Base-by-base conservation (phyloP, 2,888 invertebrate genomes). In the Brenthis hecate region DNA sequence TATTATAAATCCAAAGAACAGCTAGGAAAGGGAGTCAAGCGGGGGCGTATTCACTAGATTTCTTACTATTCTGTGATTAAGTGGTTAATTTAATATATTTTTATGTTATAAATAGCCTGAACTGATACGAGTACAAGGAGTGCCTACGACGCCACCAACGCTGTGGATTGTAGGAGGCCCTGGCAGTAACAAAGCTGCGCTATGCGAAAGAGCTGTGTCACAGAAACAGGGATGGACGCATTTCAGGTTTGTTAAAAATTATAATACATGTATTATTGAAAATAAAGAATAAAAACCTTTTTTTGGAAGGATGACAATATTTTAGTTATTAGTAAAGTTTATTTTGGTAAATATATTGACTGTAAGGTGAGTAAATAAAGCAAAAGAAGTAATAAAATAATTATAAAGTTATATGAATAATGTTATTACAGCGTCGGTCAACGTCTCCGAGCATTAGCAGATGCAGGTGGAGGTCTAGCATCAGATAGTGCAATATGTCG, bases 161-260 rank as follows among this genome's bases (percentile, higher is more conserved):
- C 85, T 95, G 71, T 95, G 94, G 94, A 94, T 96, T 8, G 95
- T 96, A 55, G 97, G 98, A 13, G 98, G 98, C 0, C 98, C 98
- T 0, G 98, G 98, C 65, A 98, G 97, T 83, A 98, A 98, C 84
- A 98, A 98, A 85, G 96, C 96, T 1, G 91, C 94, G 0, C 90
- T 98, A 48, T 98, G 98, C 85, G 93, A 95, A 68, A 95, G 95
- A 74, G 96, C 96, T 0, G 94, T 95, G 3, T 89, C 94, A 0
- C 94, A 95, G 72, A 94, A 95, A 76, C 94, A 94, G 0, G 96
- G 96, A 6, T 97, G 97, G 96, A 94, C 94, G 3, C 97, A 97
- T 80, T 93, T 96, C 74, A 95, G 95, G 95, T 94, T 76, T 72
- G 66, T 36, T 36, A 50, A 48, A 14, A 13, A 43, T 51, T 43